Base-by-base conservation (phyloP, 2,888 invertebrate genomes). In the Odontomyia ornata region DNA sequence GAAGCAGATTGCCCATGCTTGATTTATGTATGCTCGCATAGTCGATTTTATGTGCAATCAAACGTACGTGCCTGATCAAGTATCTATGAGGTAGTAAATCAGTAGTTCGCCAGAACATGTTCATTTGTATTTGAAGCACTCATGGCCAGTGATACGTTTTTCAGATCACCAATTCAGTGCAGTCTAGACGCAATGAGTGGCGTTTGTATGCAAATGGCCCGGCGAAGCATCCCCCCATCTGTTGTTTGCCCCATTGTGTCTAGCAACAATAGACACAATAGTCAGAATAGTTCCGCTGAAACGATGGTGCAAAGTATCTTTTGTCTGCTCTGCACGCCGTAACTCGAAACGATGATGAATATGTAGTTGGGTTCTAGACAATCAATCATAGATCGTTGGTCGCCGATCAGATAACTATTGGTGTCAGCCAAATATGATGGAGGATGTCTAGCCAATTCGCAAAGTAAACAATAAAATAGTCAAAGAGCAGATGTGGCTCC, bases 101-200 rank as follows among this genome's bases (percentile, higher is more conserved):
- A 36, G 3, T 36, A 5, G 9, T 36, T 36, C 7, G 52, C 52
- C 13, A 2, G 7, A 4, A 4, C 52, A 52, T 18, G 52, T 52
- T n/a, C 52, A 52, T n/a, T 52, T 52, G 52, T 52, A n/a, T 52
- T 13, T 52, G 52, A 52, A 18, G n/a, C 21, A 23, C 25, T 60
- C 60, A 23, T 25, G 60, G 60, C 25, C 60, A 25, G 25, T 28
- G 64, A 64, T 64, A 27, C n/a, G 27, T 64, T 30, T 64, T 64
- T 25, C 23, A 64, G 64, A 64, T 27, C 64, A 30, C 13, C 64
- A 18, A 28, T 64, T 30, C 30, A 27, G 64, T 18, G 9, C 28
- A 64, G 64, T 64, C 64, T 64, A 64, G 64, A 64, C 64, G 25
- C 27, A 64, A 64, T 15, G 64, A 64, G 30, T 64, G 28, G 30